Evolutionary conservation across 2,797 vertebrate species (phyloP), one percentile per base, ranked within the genome.

Genomic region (Sebastes flavidus): DNA sequence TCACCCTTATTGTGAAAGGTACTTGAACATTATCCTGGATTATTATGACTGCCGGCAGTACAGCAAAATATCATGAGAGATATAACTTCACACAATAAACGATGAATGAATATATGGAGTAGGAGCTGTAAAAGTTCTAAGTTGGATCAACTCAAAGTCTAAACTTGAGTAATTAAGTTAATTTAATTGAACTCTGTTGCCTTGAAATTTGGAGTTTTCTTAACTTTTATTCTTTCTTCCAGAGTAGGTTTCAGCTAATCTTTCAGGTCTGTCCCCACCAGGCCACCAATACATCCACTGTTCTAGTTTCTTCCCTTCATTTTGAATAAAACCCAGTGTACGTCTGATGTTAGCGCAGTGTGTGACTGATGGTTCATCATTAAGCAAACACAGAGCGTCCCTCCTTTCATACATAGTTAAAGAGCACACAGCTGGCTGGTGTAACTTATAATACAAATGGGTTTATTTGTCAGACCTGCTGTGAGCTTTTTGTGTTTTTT

Each of bases 361-460:
- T 63, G 63, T 36, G 36, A 71, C 62, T 75, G 78, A 80, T 38
- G 61, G 22, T 58, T 67, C 60, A 77, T 75, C 77, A 82, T 72
- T 75, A 36, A 66, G 36, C 55, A 65, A 30, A 72, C 56, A 12
- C 20, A 13, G 4, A 42, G 55, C 6, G 8, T 30, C 11, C 32
- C 55, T 65, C 11, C 36, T 36, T 54, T 72, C 80, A 80, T 82
- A 24, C 61, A 88, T 74, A 82, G 32, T 84, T 80, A 65, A 88
- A 86, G 24, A 59, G 68, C 20, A 24, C 5, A 11, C 81, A 78
- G 75, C 62, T 81, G 75, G 7, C 76, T 88, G 72, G 59, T 80
- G 46, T 58, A 81, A 77, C 70, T 65, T 75, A 62, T 25, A 76
- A 67, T 36, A 75, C 46, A 68, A 59, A 66, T 9, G 34, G 14